A percentile compares a stretch with the other conserved stretches of the same genome.
phyloP scores from a whole-genome alignment of 2,888 invertebrate species.

The Halictus quadricinctus region DNA sequence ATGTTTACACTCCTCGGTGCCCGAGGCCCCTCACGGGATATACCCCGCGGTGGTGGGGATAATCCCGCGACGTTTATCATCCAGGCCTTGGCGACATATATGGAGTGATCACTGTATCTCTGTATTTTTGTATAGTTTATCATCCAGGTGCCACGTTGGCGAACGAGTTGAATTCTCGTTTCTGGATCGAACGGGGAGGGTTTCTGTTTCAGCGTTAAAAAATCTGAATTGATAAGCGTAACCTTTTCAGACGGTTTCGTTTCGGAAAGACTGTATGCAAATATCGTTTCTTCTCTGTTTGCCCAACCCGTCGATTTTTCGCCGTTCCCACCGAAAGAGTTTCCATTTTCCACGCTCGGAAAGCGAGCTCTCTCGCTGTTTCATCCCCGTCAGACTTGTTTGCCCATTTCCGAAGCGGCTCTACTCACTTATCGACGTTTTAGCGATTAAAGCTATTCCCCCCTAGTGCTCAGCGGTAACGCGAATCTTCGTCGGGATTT shows the following conservation, averaged over 20 bases:
- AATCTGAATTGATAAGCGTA: background rate
- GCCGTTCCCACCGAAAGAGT: background rate
- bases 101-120: too few relatives aligned
- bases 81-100: too few relatives aligned
- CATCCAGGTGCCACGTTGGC: background rate
- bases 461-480: background rate
- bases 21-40: too few relatives aligned
- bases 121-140: too few relatives aligned
- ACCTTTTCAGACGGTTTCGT: background rate
- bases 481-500: constrained; percentile 44
- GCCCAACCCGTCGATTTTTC: constrained; percentile 2
- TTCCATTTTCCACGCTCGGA: constrained; percentile 4
- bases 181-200: background rate
- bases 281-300: constrained; percentile 12
- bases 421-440: constrained; percentile 49
- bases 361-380: background rate
- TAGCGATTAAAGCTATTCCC: constrained; percentile 43
- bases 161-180: background rate
- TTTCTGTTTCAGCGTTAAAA: background rate
- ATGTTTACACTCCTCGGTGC: too few relatives aligned
- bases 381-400: constrained; percentile 41
- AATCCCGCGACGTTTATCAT: too few relatives aligned
- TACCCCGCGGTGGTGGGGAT: too few relatives aligned
- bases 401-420: constrained; percentile 47
- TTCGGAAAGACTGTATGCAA: background rate